Evolutionary conservation across 2,888 invertebrate species (phyloP).

Genomic region (Caenorhabditis drosophilae): DNA sequence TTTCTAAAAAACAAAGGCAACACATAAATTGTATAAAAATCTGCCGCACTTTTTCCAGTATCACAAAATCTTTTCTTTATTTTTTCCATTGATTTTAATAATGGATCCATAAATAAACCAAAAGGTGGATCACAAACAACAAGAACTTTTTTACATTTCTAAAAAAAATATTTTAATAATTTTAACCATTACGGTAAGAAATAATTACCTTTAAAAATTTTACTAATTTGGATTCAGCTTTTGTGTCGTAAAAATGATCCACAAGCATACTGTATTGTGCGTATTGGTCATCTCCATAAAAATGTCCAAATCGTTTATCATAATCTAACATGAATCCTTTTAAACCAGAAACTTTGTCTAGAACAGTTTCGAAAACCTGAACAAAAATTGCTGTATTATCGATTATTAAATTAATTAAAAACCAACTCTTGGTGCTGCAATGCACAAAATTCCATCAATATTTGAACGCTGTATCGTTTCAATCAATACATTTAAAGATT

Average conservation of each 20-base stretch:
- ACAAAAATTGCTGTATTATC: constrained; percentile 1
- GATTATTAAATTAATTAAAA: neutral
- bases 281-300: constrained; percentile 52
- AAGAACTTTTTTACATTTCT: constrained; percentile 41
- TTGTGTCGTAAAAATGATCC: constrained; percentile 55
- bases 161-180: constrained; percentile 4
- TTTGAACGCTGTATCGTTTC: constrained; percentile 35
- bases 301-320: constrained; percentile 59
- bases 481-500: constrained; percentile 49
- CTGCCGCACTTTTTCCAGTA: constrained; percentile 6
- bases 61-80: constrained; percentile 37
- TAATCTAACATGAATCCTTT: constrained; percentile 58
- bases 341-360: constrained; percentile 24
- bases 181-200: no score
- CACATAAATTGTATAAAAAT: constrained; percentile 40
- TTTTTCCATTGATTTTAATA: constrained; percentile 51
- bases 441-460: constrained; percentile 59
- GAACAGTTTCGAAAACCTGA: constrained; percentile 44
- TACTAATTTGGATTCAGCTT: constrained; percentile 26
- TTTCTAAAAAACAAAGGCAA: constrained; percentile 61
- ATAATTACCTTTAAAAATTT: constrained; percentile 30
- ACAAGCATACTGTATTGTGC: constrained; percentile 63
- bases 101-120: constrained; percentile 59
- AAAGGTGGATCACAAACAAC: constrained; percentile 65
- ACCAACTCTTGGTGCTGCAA: constrained; percentile 53